Evolutionary conservation across 2,797 vertebrate genomes (phyloP).

Genomic region (Smutsia temminckii): DNA sequence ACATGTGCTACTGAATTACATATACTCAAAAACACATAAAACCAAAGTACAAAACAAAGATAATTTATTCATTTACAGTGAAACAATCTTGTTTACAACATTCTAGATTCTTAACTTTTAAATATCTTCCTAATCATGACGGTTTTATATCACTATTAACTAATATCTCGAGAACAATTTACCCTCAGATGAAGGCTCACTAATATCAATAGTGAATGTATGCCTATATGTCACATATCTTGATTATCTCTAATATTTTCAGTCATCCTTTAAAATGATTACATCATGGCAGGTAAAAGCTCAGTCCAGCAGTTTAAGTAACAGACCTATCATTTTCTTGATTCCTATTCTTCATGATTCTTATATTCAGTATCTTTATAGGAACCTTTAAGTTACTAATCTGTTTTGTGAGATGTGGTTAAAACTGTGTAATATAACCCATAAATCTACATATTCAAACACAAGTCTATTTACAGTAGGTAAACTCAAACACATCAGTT

Average conservation of each 20-base stretch:
- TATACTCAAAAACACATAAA: neutral
- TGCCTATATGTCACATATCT: neutral
- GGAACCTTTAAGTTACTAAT: neutral
- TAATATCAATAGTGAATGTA: neutral
- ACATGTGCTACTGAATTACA: neutral
- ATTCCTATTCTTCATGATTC: neutral
- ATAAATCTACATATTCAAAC: neutral
- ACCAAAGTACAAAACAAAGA: neutral
- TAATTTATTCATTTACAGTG: neutral
- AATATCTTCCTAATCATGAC: neutral
- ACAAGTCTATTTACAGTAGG: neutral
- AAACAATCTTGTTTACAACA: neutral
- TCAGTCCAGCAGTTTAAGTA: neutral
- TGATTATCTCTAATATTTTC: neutral
- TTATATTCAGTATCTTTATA: neutral
- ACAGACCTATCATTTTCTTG: neutral
- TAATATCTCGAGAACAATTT: neutral
- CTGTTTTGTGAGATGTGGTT: neutral
- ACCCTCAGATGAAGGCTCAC: neutral
- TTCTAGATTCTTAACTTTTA: neutral
- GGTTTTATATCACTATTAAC: neutral
- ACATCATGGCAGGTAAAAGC: neutral
- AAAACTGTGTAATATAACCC: constrained; percentile 14
- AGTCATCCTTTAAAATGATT: neutral
- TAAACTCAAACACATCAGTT: neutral